phyloP scores from a whole-genome alignment of 1,140 invertebrate species.

The Condylostylus longicornis region DNA sequence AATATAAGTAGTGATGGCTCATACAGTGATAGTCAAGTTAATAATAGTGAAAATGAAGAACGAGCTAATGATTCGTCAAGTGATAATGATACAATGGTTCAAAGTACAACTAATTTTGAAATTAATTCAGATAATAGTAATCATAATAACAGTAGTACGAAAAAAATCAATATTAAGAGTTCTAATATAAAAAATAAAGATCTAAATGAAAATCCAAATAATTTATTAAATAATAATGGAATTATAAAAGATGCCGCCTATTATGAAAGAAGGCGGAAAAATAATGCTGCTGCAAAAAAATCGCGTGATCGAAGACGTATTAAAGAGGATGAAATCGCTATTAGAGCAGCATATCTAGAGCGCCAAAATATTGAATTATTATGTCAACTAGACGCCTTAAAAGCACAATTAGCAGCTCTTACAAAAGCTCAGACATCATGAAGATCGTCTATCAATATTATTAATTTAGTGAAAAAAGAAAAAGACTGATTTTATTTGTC shows the following conservation, averaged over 20 bases:
- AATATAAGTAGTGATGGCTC: conserved; percentile 15
- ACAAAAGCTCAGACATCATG: too few species aligned
- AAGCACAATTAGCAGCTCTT: conserved; percentile 24
- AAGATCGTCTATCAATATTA: too few species aligned
- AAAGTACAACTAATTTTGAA: too few species aligned
- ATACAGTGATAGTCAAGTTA: conserved; percentile 17
- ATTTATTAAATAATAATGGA: conserved; percentile 4
- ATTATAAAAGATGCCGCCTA: conserved; percentile 64
- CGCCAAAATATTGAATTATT: conserved; percentile 41
- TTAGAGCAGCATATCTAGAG: conserved; percentile 72
- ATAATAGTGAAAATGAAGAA: conserved; percentile 17
- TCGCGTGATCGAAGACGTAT: conserved; percentile 75
- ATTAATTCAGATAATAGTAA: not conserved
- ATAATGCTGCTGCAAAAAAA: conserved; percentile 90
- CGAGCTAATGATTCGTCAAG: conserved; percentile 21
- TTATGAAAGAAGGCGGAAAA: conserved; percentile 74
- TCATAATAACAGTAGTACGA: conserved; percentile 1
- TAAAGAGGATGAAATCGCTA: conserved; percentile 85
- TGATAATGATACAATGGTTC: conserved; percentile 25
- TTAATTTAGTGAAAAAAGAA: too few species aligned
- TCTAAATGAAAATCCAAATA: not conserved
- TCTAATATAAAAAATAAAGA: too few species aligned
- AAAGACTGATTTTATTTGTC: too few species aligned
- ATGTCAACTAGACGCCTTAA: conserved; percentile 27
- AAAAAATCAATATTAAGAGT: not conserved